Percentiles rank a stretch among this genome's conserved stretches.
phyloP scores from a whole-genome alignment of 2,797 vertebrate species.

The Mormyrus hasselquistii region DNA sequence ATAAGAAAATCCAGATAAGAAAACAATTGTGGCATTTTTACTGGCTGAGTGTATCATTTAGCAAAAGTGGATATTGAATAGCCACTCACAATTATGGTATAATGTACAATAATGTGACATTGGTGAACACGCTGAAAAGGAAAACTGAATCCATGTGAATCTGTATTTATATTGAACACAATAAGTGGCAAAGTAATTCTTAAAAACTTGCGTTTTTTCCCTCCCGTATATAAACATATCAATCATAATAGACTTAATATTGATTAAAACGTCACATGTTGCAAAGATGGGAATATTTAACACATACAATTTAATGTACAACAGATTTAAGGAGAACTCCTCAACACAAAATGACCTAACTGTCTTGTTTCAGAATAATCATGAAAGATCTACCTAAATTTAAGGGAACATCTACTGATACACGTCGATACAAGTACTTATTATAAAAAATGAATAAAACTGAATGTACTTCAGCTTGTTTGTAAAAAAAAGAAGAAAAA shows the following conservation, averaged over 20 bases:
- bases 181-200: not conserved
- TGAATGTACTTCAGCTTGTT: not conserved
- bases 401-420: not conserved
- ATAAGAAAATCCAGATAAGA: not conserved
- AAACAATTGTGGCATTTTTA: not conserved
- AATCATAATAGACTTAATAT: not conserved
- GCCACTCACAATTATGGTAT: not conserved
- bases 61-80: not conserved
- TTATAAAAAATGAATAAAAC: not conserved
- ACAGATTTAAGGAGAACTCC: not conserved
- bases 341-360: not conserved
- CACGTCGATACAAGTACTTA: not conserved
- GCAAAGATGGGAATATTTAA: not conserved
- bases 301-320: not conserved
- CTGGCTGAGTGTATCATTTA: not conserved
- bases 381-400: not conserved
- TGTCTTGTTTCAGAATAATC: not conserved
- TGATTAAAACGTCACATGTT: not conserved
- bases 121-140: not conserved
- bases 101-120: not conserved
- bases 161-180: not conserved
- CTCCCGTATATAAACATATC: not conserved
- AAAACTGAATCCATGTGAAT: not conserved
- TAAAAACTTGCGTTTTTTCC: not conserved
- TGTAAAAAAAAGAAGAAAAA: not conserved